Percentiles rank a stretch among this genome's conserved stretches.
phyloP scores from a whole-genome alignment of 2,113 vertebrate species.

The Sitta europaea region DNA sequence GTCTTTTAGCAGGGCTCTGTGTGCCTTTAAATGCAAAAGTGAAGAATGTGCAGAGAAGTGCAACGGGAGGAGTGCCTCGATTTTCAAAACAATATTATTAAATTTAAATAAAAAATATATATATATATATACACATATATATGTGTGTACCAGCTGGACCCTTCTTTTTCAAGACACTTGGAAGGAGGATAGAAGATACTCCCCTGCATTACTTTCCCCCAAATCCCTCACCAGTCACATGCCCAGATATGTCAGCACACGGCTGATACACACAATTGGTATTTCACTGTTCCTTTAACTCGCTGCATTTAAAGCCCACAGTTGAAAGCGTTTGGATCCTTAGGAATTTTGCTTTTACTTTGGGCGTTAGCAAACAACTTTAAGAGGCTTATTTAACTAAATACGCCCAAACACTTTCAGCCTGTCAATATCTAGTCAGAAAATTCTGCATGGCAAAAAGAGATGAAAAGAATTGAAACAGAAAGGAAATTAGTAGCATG shows the following conservation, averaged over 20 bases:
- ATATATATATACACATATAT: accelerated
- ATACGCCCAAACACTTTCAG: conserved; percentile 71
- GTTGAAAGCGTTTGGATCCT: not conserved
- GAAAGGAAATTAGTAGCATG: conserved; percentile 76
- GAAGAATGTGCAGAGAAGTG: not conserved
- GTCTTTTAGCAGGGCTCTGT: not conserved
- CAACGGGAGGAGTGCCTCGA: accelerated
- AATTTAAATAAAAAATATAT: not conserved
- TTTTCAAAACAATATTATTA: not conserved
- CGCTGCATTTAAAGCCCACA: not conserved
- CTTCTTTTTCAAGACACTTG: not conserved
- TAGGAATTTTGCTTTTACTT: conserved; percentile 56
- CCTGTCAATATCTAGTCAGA: conserved; percentile 77
- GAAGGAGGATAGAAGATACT: not conserved
- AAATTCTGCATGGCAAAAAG: conserved; percentile 74
- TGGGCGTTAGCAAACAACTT: conserved; percentile 67
- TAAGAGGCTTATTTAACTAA: conserved; percentile 76
- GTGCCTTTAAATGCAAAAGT: not conserved
- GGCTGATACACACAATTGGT: not conserved
- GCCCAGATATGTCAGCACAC: not conserved
- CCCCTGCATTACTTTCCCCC: not conserved
- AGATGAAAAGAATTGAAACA: conserved; percentile 78
- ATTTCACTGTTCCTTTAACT: not conserved
- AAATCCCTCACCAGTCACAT: not conserved
- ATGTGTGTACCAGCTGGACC: not conserved